phyloP scores from a whole-genome alignment of 2,888 invertebrate species.

The Epistrophe eligans region DNA sequence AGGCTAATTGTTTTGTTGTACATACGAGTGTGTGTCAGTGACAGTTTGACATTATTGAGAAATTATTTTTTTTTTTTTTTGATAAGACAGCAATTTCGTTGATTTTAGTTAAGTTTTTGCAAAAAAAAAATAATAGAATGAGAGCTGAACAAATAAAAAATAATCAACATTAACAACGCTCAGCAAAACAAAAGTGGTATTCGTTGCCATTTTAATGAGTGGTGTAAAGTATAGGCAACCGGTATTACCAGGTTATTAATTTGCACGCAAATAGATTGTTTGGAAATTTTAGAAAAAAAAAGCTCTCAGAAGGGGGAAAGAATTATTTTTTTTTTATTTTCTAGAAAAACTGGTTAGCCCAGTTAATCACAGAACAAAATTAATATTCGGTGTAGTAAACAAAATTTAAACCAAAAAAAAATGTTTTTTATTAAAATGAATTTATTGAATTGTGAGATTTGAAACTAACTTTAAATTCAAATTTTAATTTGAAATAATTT shows the following conservation, averaged over 20 bases:
- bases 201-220: not conserved
- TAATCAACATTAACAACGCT: not conserved
- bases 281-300: not conserved
- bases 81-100: conserved; percentile 33
- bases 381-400: not conserved
- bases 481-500: no score
- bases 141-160: conserved; percentile 2
- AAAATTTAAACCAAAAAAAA: not conserved
- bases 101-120: conserved; percentile 22
- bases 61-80: conserved; percentile 22
- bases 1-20: conserved; percentile 50
- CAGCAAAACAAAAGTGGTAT: conserved; percentile 8
- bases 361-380: not conserved
- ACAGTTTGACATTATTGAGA: conserved; percentile 28
- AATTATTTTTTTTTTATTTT: not conserved
- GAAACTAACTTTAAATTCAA: not conserved
- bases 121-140: not conserved
- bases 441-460: not conserved
- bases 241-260: conserved; percentile 31
- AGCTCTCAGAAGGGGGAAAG: not conserved
- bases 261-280: not conserved
- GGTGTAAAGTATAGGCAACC: conserved; percentile 2
- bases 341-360: not conserved
- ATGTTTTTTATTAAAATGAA: not conserved
- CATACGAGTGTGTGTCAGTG: conserved; percentile 33